phyloP scores from a whole-genome alignment of 2,797 vertebrate genomes.

The Dromococcyx pavoninus region DNA sequence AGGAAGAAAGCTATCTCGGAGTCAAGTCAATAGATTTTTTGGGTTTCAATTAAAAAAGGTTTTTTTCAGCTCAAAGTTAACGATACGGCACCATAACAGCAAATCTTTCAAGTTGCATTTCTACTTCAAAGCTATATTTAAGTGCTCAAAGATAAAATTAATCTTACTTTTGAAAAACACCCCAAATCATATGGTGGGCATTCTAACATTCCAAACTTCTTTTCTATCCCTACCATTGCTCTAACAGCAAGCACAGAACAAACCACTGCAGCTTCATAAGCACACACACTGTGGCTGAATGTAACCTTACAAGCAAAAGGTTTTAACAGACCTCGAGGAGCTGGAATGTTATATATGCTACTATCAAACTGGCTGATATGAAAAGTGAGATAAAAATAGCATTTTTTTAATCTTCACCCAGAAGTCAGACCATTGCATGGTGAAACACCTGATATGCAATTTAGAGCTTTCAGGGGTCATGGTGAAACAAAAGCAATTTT shows the following conservation, averaged over 20 bases:
- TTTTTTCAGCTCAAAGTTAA: neutral
- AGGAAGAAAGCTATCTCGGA: neutral
- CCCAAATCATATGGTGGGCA: neutral
- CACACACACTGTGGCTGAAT: rapidly evolving
- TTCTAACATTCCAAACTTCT: neutral
- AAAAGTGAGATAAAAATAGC: neutral
- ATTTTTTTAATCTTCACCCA: neutral
- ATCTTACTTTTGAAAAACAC: neutral
- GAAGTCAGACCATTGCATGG: neutral
- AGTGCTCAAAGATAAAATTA: neutral
- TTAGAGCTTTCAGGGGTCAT: neutral
- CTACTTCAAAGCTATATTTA: neutral
- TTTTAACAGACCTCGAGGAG: neutral
- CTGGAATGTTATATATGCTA: neutral
- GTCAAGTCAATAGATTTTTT: neutral
- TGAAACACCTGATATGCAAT: neutral
- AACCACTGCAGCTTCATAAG: neutral
- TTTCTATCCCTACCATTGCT: neutral
- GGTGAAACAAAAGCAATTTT: neutral
- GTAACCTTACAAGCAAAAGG: neutral
- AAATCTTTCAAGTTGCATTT: neutral
- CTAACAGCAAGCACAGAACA: neutral
- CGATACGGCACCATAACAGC: rapidly evolving
- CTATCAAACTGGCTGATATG: neutral
- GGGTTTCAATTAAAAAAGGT: neutral